Evolutionary conservation across 1,140 invertebrate species (phyloP).

Genomic region (Sinonovacula constricta): DNA sequence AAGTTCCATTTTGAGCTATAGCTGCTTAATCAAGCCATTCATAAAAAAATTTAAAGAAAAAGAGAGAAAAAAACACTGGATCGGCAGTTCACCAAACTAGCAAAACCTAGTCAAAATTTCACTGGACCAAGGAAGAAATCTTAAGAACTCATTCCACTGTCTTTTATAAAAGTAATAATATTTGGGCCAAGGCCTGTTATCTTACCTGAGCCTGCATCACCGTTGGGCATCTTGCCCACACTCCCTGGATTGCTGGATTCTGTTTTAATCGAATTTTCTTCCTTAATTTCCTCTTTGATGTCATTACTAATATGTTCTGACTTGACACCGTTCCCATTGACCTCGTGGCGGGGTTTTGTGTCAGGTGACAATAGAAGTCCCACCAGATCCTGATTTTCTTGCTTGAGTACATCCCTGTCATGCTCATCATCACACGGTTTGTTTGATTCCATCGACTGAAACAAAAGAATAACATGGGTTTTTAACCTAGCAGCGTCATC

Average conservation of each 20-base stretch:
- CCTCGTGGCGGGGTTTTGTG: conserved; percentile 19
- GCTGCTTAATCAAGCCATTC: too few species aligned
- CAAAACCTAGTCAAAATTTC: too few species aligned
- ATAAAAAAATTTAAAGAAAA: too few species aligned
- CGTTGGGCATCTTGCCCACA: conserved; percentile 51
- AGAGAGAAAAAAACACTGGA: too few species aligned
- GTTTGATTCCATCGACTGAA: conserved; percentile 38
- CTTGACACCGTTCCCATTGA: conserved; percentile 13
- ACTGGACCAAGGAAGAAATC: too few species aligned
- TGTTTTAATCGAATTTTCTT: conserved; percentile 34
- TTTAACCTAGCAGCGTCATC: not conserved
- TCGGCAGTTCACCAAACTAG: too few species aligned
- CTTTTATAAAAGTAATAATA: too few species aligned
- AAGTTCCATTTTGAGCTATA: too few species aligned
- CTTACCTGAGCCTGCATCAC: conserved; percentile 40
- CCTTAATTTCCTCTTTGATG: conserved; percentile 46
- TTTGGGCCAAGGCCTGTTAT: too few species aligned
- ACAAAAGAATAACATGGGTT: not conserved
- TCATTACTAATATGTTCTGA: conserved; percentile 15
- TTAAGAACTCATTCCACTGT: too few species aligned
- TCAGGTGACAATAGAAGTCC: conserved; percentile 39
- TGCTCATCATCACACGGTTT: conserved; percentile 43
- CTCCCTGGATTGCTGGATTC: conserved; percentile 42
- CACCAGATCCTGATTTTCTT: conserved; percentile 39
- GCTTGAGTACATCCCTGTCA: conserved; percentile 47